These are phyloP conservation scores for Peromyscus melanophrys DNA, from an alignment of 2,797 vertebrate genomes.

Conservation along the genomic window DNA sequence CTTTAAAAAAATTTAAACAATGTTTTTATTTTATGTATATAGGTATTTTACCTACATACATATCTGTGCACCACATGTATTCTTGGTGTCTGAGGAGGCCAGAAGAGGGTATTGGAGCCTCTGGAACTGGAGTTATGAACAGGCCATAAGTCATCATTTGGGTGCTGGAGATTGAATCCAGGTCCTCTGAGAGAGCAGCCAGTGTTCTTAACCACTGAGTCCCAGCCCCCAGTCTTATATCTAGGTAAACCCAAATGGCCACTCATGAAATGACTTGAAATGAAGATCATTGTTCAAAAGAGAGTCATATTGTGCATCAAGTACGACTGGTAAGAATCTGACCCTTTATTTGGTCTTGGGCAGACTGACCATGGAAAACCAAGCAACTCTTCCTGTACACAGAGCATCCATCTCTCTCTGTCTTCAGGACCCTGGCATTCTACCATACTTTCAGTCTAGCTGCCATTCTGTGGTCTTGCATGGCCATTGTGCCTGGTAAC, in stretches of 20 bases:
- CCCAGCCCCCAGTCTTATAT: background rate
- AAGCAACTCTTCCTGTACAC: too few species aligned
- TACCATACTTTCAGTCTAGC: background rate
- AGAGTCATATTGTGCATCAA: background rate
- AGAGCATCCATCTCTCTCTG: background rate
- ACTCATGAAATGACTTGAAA: constrained; percentile 69
- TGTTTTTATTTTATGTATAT: background rate
- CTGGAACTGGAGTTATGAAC: background rate
- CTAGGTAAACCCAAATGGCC: background rate
- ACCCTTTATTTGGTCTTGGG: background rate
- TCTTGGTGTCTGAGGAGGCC: background rate
- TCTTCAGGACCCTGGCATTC: background rate
- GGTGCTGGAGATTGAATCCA: background rate
- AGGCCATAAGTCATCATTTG: background rate
- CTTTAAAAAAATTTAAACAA: background rate
- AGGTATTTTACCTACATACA: background rate
- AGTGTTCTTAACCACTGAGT: background rate
- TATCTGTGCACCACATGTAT: background rate
- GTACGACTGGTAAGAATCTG: background rate
- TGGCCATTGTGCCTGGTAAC: background rate
- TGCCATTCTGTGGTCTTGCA: background rate
- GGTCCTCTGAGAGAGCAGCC: background rate
- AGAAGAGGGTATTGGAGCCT: background rate
- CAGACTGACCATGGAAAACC: background rate
- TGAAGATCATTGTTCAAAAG: constrained; percentile 82